Conservation (phyloP, 2,888 invertebrate genomes). For the Thereva nobilitata region DNA sequence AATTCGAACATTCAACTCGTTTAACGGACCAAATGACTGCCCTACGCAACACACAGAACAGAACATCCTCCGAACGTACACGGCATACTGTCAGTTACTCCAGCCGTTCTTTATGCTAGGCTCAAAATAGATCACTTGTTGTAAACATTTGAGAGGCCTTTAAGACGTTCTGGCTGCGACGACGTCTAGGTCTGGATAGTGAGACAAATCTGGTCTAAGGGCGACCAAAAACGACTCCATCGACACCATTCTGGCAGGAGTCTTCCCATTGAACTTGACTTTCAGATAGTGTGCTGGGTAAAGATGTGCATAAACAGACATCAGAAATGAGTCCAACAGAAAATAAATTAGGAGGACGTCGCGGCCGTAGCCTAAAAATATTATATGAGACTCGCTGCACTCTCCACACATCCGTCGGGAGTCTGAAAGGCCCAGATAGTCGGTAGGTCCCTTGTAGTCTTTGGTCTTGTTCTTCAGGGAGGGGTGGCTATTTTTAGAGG, state of each 20-base stretch:
- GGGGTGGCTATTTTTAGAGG: slow-evolving; percentile 36
- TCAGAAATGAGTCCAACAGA: slow-evolving; percentile 30
- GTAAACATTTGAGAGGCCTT: slow-evolving; percentile 23
- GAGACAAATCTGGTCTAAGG: slow-evolving; percentile 9
- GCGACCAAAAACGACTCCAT: not conserved
- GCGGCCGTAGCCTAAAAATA: slow-evolving; percentile 24
- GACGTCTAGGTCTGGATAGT: slow-evolving; percentile 23
- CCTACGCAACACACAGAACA: slow-evolving; percentile 6
- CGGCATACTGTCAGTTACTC: slow-evolving; percentile 4
- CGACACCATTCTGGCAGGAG: slow-evolving; percentile 26
- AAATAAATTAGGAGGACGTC: slow-evolving; percentile 29
- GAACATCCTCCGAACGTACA: not conserved
- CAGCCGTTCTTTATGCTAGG: slow-evolving; percentile 4
- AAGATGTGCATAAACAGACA: slow-evolving; percentile 27
- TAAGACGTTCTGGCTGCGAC: slow-evolving; percentile 5
- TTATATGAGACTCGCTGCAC: not conserved
- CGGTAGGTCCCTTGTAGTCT: slow-evolving; percentile 13
- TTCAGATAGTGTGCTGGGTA: slow-evolving; percentile 20
- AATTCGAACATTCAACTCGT: slow-evolving; percentile 6
- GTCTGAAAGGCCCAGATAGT: not conserved
- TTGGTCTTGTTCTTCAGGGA: slow-evolving; percentile 11
- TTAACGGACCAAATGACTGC: slow-evolving; percentile 17
- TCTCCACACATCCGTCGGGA: slow-evolving; percentile 12
- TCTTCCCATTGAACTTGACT: slow-evolving; percentile 36
- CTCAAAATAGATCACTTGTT: slow-evolving; percentile 18